A percentile compares a stretch with the other conserved stretches of the same genome.
Evolutionary conservation across 2,888 invertebrate genomes (phyloP).

Genomic region (Rhabditoides inermis): DNA sequence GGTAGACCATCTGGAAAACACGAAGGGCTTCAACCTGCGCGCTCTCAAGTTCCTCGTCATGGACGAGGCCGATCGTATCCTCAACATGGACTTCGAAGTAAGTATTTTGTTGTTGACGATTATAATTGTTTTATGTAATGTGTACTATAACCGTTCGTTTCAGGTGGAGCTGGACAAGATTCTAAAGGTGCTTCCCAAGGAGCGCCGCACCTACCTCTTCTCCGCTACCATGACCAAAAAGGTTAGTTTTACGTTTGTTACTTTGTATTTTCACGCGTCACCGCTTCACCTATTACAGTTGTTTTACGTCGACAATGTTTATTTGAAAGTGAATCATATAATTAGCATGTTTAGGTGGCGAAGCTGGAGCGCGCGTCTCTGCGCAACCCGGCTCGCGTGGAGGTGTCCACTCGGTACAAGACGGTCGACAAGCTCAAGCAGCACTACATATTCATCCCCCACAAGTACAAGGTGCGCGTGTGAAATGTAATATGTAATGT

Average conservation of each 20-base stretch:
- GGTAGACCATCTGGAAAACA: constrained; percentile 77
- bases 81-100: constrained; percentile 97
- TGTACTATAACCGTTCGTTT: too few relatives aligned
- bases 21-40: constrained; percentile 87
- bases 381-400: constrained; percentile 85
- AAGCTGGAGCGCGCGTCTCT: constrained; percentile 90
- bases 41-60: constrained; percentile 75
- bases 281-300: not conserved
- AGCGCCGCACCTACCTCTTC: constrained; percentile 82
- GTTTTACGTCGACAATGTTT: not conserved
- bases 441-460: constrained; percentile 85
- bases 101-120: not conserved
- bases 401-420: constrained; percentile 82
- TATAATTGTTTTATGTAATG: not conserved
- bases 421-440: constrained; percentile 93
- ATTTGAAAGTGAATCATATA: not conserved
- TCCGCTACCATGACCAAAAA: constrained; percentile 95
- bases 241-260: constrained; percentile 30
- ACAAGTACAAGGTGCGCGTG: constrained; percentile 80
- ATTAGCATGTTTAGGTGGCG: constrained; percentile 60
- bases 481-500: not conserved
- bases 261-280: not conserved
- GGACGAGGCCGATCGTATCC: constrained; percentile 97
- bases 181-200: constrained; percentile 77
- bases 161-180: constrained; percentile 76